These are phyloP conservation scores for Pseudoatta argentina DNA, from an alignment of 1,140 invertebrate species.

Conservation along the genomic window DNA sequence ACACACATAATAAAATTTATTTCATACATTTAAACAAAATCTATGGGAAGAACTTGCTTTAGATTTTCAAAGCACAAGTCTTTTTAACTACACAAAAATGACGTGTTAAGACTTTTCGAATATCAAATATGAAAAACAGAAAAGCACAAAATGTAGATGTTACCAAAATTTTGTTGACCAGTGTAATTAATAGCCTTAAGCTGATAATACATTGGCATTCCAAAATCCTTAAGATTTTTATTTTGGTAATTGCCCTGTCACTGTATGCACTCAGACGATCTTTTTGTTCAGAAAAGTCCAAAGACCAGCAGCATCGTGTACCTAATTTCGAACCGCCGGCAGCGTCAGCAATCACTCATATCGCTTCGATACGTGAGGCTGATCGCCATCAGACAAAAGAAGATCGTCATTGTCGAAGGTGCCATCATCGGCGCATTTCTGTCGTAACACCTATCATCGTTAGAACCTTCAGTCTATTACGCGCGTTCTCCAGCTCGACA, in stretches of 20 bases:
- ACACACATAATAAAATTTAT: too few species aligned
- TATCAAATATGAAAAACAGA: too few species aligned
- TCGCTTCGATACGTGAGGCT: conserved; percentile 69
- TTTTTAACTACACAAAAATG: too few species aligned
- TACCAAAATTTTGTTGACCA: neutral
- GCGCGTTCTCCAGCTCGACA: conserved; percentile 22
- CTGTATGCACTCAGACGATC: conserved; percentile 9
- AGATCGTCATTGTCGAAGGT: conserved; percentile 62
- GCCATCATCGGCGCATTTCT: conserved; percentile 38
- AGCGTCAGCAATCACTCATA: conserved; percentile 76
- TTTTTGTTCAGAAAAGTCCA: conserved; percentile 69
- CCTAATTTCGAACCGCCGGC: conserved; percentile 71
- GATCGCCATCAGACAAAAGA: conserved; percentile 61
- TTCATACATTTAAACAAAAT: too few species aligned
- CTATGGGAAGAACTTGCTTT: too few species aligned
- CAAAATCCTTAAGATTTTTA: neutral
- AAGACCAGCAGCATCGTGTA: conserved; percentile 75
- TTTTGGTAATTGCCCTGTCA: neutral
- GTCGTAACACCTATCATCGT: conserved; percentile 52
- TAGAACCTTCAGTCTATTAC: conserved; percentile 48
- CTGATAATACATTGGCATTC: neutral
- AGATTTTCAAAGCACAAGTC: too few species aligned
- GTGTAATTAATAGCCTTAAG: neutral
- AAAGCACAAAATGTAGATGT: too few species aligned
- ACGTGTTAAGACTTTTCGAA: too few species aligned